Evolutionary conservation across 2,797 vertebrate genomes (phyloP), one percentile per base, ranked within the genome.

Genomic region (Chromis chromis): DNA sequence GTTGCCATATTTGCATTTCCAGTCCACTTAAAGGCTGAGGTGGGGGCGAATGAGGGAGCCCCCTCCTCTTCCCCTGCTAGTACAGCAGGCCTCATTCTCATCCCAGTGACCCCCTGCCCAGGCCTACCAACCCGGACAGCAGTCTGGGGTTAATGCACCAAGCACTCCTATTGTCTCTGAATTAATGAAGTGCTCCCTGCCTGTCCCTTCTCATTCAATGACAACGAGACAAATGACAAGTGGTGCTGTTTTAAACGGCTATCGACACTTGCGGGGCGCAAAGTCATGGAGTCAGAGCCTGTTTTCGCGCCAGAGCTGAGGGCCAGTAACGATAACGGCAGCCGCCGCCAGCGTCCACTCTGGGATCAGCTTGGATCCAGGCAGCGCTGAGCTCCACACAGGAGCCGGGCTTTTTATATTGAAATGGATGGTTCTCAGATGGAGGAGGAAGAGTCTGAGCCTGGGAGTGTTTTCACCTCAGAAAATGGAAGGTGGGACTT

Each of bases 41-140:
- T 19, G 44, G 56, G 65, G 81, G 27, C 55, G 44, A 65, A 36
- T 21, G 31, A 53, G 53, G 61, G 11, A 19, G 8, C 70, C 77
- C 81, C 76, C 79, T 49, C 77, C 73, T 63, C 58, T 61, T 81
- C 65, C 40, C 63, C 68, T 57, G 57, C 74, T 10, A 48, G 55
- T 91, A 86, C 92, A 94, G 94, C 89, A 89, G 91, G 92, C 81
- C 82, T 88, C 65, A 82, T 93, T 93, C 93, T 93, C 93, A 94
- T 86, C 90, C 85, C 71, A 42, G 46, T 82, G 88, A 82, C 88
- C 82, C 78, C 71, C 81, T 58, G 66, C 64, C 49, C 77, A 62
- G 66, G 70, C 76, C 68, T 31, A 76, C 82, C 80, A 84, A 73
- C 86, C 85, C 78, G 59, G 86, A 84, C 82, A 74, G 86, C 76